Percentiles rank a stretch among this genome's conserved stretches.
Conservation (phyloP, 2,888 invertebrate genomes). For the Rhynchonema sp. region DNA sequence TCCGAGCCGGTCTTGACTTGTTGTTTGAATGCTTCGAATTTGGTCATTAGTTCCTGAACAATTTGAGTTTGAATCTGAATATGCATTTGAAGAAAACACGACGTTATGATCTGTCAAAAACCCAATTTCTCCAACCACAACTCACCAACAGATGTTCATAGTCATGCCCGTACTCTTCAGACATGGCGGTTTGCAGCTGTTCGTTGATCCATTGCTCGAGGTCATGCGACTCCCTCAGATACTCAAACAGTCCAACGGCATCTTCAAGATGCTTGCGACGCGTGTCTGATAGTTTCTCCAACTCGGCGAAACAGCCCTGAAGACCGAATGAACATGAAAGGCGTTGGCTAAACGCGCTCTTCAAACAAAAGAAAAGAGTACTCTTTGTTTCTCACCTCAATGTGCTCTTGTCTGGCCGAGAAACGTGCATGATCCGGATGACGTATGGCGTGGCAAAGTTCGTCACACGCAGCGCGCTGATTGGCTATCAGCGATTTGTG, state of each 20-base stretch:
- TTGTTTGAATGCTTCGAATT: slow-evolving; percentile 79
- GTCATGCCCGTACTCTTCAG: slow-evolving; percentile 83
- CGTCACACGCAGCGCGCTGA: not conserved
- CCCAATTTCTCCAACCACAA: not conserved
- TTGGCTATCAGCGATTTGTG: no score
- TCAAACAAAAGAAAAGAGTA: no score
- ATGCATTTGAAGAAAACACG: not conserved
- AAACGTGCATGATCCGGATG: not conserved
- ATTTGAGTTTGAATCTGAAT: not conserved
- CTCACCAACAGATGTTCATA: slow-evolving; percentile 32
- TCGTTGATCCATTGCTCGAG: slow-evolving; percentile 78
- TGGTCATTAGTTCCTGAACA: slow-evolving; percentile 54
- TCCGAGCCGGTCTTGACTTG: slow-evolving; percentile 55
- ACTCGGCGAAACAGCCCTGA: no score
- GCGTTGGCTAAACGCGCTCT: no score
- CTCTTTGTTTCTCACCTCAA: not conserved
- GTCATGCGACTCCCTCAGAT: slow-evolving; percentile 68
- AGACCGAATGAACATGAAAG: no score
- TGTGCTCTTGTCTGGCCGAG: not conserved
- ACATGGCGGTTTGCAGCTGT: slow-evolving; percentile 64
- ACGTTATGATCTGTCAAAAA: not conserved
- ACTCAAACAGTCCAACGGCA: slow-evolving; percentile 71
- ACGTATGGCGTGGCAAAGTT: not conserved
- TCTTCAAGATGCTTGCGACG: slow-evolving; percentile 70
- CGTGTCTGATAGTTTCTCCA: slow-evolving; percentile 30